These are phyloP conservation scores for Marmota monax DNA, from an alignment of 2,113 vertebrate genomes.

Conservation along the genomic window DNA sequence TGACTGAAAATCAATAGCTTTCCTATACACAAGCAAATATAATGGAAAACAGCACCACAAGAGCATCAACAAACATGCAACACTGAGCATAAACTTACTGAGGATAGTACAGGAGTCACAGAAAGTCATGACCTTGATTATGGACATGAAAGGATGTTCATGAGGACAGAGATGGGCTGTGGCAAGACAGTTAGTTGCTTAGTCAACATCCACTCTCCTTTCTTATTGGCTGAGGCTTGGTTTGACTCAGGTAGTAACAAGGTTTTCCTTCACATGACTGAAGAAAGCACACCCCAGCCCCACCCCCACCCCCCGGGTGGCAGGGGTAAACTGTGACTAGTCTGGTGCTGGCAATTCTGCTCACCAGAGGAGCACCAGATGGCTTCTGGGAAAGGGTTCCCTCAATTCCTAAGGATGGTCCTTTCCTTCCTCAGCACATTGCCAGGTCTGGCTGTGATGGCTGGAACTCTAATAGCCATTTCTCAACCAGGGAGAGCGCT, in stretches of 20 bases:
- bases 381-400: neutral
- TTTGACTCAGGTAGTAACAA: neutral
- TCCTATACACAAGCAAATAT: neutral
- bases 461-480: neutral
- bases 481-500: neutral
- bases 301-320: neutral
- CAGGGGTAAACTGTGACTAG: neutral
- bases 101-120: neutral
- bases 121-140: neutral
- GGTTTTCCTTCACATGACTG: neutral
- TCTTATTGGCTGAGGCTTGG: neutral
- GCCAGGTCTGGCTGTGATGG: neutral
- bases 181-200: neutral
- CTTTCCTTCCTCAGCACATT: neutral
- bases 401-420: neutral
- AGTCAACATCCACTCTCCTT: neutral
- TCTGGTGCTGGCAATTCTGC: neutral
- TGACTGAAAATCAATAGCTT: slow-evolving; percentile 15
- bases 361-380: neutral
- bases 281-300: neutral
- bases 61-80: neutral
- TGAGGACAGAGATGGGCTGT: neutral
- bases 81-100: neutral
- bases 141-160: neutral
- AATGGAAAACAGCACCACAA: neutral